These are phyloP conservation scores for Ramphastos sulfuratus DNA, from an alignment of 2,113 vertebrate genomes.

Conservation along the genomic window DNA sequence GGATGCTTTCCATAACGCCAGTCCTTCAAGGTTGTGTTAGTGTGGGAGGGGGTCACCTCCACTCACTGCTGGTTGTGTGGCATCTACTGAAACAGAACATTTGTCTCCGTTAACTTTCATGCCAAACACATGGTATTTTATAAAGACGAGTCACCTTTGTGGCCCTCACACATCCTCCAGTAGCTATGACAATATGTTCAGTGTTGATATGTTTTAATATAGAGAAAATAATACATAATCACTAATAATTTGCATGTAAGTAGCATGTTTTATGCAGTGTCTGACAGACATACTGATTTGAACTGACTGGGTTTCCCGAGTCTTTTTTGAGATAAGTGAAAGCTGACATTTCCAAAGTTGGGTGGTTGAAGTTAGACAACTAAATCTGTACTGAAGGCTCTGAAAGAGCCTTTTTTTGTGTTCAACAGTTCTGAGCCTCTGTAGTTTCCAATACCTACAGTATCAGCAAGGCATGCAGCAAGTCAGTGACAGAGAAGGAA, in stretches of 20 bases:
- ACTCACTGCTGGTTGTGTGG: background rate
- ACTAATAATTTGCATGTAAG: conserved; percentile 59
- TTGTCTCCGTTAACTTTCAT: conserved; percentile 41
- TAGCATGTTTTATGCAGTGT: conserved; percentile 10
- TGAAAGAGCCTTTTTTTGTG: background rate
- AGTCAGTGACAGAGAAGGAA: background rate
- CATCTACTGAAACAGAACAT: conserved; percentile 39
- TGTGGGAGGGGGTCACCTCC: conserved; percentile 46
- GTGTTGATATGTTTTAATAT: conserved; percentile 64
- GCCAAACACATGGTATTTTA: conserved; percentile 61
- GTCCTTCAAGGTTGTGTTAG: conserved; percentile 32
- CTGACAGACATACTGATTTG: conserved; percentile 6
- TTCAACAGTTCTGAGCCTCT: background rate
- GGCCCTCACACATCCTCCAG: conserved; percentile 42
- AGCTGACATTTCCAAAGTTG: background rate
- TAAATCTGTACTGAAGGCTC: background rate
- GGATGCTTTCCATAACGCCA: conserved; percentile 32
- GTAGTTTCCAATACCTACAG: background rate
- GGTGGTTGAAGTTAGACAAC: background rate
- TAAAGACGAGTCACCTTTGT: background rate
- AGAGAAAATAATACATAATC: conserved; percentile 67
- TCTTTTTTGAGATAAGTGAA: conserved; percentile 23
- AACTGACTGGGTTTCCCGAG: conserved; percentile 26
- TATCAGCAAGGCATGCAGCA: background rate
- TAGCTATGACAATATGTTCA: conserved; percentile 64